Conservation (phyloP, 2,113 vertebrate genomes). For the Xiphophorus hellerii region DNA sequence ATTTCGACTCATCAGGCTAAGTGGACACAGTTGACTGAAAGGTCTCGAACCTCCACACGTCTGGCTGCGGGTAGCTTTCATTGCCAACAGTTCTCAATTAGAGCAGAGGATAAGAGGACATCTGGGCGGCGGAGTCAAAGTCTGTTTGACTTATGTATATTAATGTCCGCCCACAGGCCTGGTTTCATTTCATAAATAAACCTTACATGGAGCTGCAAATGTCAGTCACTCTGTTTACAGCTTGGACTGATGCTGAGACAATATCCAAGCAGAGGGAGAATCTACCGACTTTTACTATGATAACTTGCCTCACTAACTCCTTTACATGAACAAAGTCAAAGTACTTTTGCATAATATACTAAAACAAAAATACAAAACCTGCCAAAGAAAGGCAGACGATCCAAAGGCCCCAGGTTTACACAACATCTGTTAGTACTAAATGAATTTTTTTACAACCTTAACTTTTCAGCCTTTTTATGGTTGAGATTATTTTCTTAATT, state of each 20-base stretch:
- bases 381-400: neutral
- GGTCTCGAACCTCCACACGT: conserved; percentile 70
- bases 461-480: neutral
- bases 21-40: conserved; percentile 76
- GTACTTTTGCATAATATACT: neutral
- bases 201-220: conserved; percentile 1
- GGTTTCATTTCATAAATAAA: conserved; percentile 44
- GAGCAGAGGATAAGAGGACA: conserved; percentile 59
- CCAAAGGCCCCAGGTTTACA: too few species aligned
- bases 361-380: neutral
- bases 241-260: conserved; percentile 11
- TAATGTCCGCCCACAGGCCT: conserved; percentile 31
- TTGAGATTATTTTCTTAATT: neutral
- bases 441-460: neutral
- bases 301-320: neutral
- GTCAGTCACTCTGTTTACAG: conserved; percentile 18
- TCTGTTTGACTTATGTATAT: conserved; percentile 50
- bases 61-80: conserved; percentile 65
- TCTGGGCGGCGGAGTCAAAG: conserved; percentile 48
- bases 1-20: conserved; percentile 79
- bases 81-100: conserved; percentile 68
- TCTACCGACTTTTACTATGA: neutral
- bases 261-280: neutral
- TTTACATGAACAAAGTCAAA: neutral
- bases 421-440: neutral